A percentile compares a stretch with the other conserved stretches of the same genome.
phyloP scores from a whole-genome alignment of 1,140 invertebrate genomes.

The Charaxes varanes region DNA sequence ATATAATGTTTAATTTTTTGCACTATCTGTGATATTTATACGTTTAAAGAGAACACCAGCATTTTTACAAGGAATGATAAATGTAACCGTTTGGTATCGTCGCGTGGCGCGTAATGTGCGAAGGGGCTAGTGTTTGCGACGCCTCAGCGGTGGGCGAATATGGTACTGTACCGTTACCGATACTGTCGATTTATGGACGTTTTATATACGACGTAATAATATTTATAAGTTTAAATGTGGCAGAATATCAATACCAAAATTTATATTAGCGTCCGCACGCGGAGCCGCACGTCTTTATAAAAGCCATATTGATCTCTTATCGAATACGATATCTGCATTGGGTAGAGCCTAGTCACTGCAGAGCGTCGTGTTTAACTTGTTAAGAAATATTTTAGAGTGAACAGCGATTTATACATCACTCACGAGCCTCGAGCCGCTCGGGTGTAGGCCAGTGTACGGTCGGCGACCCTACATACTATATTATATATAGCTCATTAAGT shows the following conservation, averaged over 20 bases:
- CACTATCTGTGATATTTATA: constrained; percentile 68
- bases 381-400: constrained; percentile 51
- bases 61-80: constrained; percentile 13
- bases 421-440: constrained; percentile 37
- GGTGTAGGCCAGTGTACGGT: constrained; percentile 64
- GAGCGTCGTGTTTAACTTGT: constrained; percentile 44
- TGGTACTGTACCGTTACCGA: constrained; percentile 44
- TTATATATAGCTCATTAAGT: constrained; percentile 67
- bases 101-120: not conserved
- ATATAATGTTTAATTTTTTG: constrained; percentile 39
- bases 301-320: constrained; percentile 69
- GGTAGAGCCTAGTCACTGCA: constrained; percentile 21
- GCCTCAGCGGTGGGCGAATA: constrained; percentile 28
- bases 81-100: not conserved
- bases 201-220: constrained; percentile 42
- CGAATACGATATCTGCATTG: constrained; percentile 38
- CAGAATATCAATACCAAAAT: constrained; percentile 34
- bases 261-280: constrained; percentile 38
- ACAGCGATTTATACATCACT: constrained; percentile 38
- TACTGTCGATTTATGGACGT: constrained; percentile 27
- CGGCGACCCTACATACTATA: constrained; percentile 64
- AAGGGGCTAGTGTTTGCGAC: too few species aligned
- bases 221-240: constrained; percentile 44
- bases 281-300: constrained; percentile 41
- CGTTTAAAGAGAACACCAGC: constrained; percentile 47